Base-by-base conservation (phyloP, 2,888 invertebrate genomes). In the Platycheirus rosarum region DNA sequence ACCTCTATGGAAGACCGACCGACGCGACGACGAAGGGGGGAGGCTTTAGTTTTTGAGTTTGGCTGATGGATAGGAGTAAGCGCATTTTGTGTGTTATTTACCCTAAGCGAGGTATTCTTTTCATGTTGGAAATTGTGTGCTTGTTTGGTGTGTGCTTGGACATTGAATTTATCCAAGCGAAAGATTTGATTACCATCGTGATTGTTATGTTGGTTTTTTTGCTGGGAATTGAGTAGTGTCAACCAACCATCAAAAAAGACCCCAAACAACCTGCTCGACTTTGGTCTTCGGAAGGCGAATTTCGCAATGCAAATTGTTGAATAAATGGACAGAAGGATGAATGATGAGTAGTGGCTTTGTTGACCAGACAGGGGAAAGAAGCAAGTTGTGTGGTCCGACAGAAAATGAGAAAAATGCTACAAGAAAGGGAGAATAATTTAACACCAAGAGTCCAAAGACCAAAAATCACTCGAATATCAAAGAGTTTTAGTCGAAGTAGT, bases 141-240 rank as follows among this genome's bases (percentile, higher is more conserved):
- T 65, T 70, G 49, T 65, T 60, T 42, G 48, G 60, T 6, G 9
- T 40, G 57, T 55, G 42, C 16, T 37, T 32, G 29, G 49, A 57
- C 57, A 75, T 65, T n/a, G 70, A 40, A 75, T 53, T 62, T 46
- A 66, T 53, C 80, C 80, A 62, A 60, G 53, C 55, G 66, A 44
- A 46, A 70, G 76, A 80, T 80, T 80, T 80, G 70, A 75, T 80
- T 80, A 80, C 75, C 70, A 48, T 48, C 20, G 46, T 70, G 65
- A 75, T 80, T 76, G 76, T 80, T 80, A 66, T 80, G 62, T 79
- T 26, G 65, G 37, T 57, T 57, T 3, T 57, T 48, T 55, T 40
- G 23, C 14, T 14, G 14, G 13, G n/a, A 37, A 23, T 8, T 37
- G 23, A 42, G 62, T 16, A 9, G 62, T 63, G 69, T 69, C 74